These are phyloP conservation scores for Dromaius novaehollandiae DNA, from an alignment of 2,113 vertebrate species.

Conservation along the genomic window DNA sequence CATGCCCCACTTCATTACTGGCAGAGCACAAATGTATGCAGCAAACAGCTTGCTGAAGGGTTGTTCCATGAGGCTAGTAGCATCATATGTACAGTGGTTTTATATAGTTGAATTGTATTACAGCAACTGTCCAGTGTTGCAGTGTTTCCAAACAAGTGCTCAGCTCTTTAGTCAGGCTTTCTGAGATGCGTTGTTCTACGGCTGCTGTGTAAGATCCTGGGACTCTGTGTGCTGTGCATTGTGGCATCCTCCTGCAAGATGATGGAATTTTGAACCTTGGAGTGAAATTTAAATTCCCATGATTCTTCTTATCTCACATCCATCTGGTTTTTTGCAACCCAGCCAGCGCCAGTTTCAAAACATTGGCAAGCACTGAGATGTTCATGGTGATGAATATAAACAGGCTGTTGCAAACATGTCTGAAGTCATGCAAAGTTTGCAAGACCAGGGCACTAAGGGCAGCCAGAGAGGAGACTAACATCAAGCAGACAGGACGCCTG, in stretches of 20 bases:
- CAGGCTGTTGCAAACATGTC: slow-evolving; percentile 29
- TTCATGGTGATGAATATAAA: slow-evolving; percentile 33
- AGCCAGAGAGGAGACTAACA: background rate
- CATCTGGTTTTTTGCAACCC: background rate
- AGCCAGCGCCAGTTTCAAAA: slow-evolving; percentile 43
- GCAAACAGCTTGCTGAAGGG: background rate
- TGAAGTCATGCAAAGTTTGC: slow-evolving; percentile 14
- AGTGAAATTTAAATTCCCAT: slow-evolving; percentile 37
- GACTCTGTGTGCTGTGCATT: background rate
- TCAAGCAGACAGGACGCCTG: background rate
- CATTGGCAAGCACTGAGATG: background rate
- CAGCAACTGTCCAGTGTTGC: background rate
- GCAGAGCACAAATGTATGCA: background rate
- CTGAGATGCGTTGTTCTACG: background rate
- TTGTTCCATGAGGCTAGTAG: background rate
- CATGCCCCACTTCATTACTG: background rate
- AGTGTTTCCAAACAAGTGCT: background rate
- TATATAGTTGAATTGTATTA: background rate
- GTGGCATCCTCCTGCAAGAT: slow-evolving; percentile 4
- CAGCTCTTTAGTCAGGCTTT: background rate
- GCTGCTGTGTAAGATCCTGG: background rate
- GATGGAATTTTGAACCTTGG: slow-evolving; percentile 41
- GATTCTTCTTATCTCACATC: slow-evolving; percentile 25
- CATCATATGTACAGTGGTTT: background rate
- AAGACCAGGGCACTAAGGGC: background rate